Base-by-base conservation (phyloP, 2,797 vertebrate genomes). In the Lacerta bilineata region DNA sequence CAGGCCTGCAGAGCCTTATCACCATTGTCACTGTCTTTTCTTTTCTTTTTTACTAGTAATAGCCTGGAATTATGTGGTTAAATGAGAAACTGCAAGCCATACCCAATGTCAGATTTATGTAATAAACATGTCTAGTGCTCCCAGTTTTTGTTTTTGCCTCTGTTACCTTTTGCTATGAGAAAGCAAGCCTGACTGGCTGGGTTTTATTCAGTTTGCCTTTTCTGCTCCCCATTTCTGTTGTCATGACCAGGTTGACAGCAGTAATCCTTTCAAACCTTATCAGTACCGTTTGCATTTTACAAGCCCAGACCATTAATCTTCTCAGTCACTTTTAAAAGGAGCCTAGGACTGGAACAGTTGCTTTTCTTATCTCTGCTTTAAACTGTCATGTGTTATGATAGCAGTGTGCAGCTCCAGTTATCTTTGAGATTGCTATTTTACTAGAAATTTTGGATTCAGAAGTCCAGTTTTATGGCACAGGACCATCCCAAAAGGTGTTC, bases 341-440 rank as follows among this genome's bases (percentile, higher is more conserved):
- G 39, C 81, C 89, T 88, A 89, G 90, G 91, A 76, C 7, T 86
- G 82, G 90, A 91, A 76, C 8, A 87, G 82, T 80, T 89, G 64
- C 64, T 88, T 68, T 81, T 55, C n/a, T 91, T 91, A 82, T 89
- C 87, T 94, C 90, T 85, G 83, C 91, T 90, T 20, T 9, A 59
- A 89, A 77, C 29, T 83, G 78, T 86, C n/a, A 68, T 66, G 43
- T 61, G 3, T 95, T 93, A 86, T 80, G 55, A 64, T 90, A 81
- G 92, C 93, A 90, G 46, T 91, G 78, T 76, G 91, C 90, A 91
- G 39, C 82, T 83, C 68, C 29, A 83, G n/a, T 55, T 83, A 83
- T 33, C 68, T 82, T 18, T 66, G 64, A 61, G 29, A 69, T 69
- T 82, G 64, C 27, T 82, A 29, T 68, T 66, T 82, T 82, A 11